phyloP scores from a whole-genome alignment of 2,888 invertebrate species.

The Tachina lurida region DNA sequence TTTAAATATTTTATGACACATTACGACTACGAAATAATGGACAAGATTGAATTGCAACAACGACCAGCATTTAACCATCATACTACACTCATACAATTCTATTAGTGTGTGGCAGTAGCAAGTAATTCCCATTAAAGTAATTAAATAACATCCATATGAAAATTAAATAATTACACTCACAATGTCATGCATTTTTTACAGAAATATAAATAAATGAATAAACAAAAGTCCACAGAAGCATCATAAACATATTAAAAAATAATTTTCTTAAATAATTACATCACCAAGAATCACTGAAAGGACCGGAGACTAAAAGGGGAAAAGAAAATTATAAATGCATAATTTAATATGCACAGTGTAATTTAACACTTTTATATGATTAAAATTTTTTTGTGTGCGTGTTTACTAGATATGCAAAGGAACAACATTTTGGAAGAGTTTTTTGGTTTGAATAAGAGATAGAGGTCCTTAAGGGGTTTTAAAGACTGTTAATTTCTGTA shows the following conservation, averaged over 20 bases:
- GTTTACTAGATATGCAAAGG: constrained; percentile 15
- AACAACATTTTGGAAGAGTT: constrained; percentile 1
- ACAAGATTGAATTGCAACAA: constrained; percentile 28
- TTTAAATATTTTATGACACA: constrained; percentile 82
- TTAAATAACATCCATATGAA: constrained; percentile 82
- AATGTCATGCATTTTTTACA: constrained; percentile 50
- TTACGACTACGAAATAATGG: constrained; percentile 53
- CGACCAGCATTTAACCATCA: constrained; percentile 21
- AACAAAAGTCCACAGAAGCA: constrained; percentile 71
- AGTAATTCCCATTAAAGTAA: constrained; percentile 82
- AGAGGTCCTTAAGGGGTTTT: constrained; percentile 45
- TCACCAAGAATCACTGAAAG: constrained; percentile 35
- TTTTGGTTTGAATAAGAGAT: not conserved
- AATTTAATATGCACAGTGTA: constrained; percentile 47
- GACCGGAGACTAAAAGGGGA: constrained; percentile 32
- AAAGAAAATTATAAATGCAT: constrained; percentile 64
- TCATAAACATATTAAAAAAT: constrained; percentile 82
- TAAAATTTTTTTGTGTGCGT: constrained; percentile 23
- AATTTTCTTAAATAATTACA: constrained; percentile 80
- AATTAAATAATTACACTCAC: constrained; percentile 80
- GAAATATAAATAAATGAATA: constrained; percentile 32
- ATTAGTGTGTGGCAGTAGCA: constrained; percentile 60
- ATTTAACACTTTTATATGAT: constrained; percentile 46
- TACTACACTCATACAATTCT: not conserved
- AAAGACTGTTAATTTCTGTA: not conserved